Base-by-base conservation (phyloP, 1,140 invertebrate species). In the Drosophila pallidifrons region DNA sequence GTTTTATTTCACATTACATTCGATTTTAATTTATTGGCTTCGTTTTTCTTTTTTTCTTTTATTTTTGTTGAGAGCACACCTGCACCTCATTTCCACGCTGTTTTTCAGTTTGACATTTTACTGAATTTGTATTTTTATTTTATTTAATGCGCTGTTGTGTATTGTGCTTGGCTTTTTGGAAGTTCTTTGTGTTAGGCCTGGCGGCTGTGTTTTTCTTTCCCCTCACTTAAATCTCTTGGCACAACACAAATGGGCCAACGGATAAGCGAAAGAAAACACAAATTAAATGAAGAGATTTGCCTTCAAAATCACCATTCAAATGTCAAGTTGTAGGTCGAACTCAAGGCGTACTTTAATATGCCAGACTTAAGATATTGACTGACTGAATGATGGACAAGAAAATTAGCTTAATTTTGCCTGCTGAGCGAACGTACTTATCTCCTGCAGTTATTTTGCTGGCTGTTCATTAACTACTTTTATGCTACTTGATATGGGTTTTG, bases 21-120 rank as follows among this genome's bases (percentile, higher is more conserved):
- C 58, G 66, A 75, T 70, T 75, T 75, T 69, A 74, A 74, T 74
- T 69, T 75, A 63, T 74, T 68, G 41, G 61, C 32, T 68, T 59
- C 46, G 45, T 41, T 55, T 60, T 57, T 41, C 30, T 59, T 55
- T 38, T 51, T 8, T 57, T 6, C 10, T 20, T 30, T 65, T 38
- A 16, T 43, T 67, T 52, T 30, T 49, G 8, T 58, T 16, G 46
- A 30, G n/a, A 11, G 30, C 10, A 7, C 64, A 35, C 13, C 63
- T 57, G 64, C 70, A 49, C 5, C 70, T 54, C 64, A 61, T 49
- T 41, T 67, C 20, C 57, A 49, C 32, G 43, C n/a, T 47, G n/a
- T 32, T 35, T 38, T 16, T 38, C 35, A 38, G 8, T 51, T 51
- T 43, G 54, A 66, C 61, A 73, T 60, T 73, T 69, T 38, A 47